Conservation (phyloP, 2,888 invertebrate species). For the Pharmacophagus antenor region DNA sequence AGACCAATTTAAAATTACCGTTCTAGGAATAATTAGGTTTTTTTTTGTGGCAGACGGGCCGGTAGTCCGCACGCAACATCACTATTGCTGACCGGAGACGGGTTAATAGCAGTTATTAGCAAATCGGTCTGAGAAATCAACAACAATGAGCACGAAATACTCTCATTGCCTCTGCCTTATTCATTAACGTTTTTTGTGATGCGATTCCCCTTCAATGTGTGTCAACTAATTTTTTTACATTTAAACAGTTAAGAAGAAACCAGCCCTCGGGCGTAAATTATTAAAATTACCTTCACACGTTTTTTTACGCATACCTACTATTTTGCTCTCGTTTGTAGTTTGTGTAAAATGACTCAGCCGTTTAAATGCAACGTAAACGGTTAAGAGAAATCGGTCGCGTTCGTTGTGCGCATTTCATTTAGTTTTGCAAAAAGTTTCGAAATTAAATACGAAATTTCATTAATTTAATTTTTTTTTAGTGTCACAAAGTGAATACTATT, state of each 20-base stretch:
- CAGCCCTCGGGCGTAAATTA: constrained; percentile 1
- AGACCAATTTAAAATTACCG: constrained; percentile 72
- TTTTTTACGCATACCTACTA: constrained; percentile 1
- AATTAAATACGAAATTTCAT: too few species aligned
- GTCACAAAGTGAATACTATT: background rate
- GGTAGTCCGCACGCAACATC: constrained; percentile 65
- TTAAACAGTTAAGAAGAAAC: constrained; percentile 37
- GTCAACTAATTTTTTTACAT: constrained; percentile 58
- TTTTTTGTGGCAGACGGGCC: constrained; percentile 59
- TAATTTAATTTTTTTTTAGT: too few species aligned
- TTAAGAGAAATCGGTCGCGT: constrained; percentile 1
- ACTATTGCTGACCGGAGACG: constrained; percentile 54
- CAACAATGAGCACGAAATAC: constrained; percentile 75
- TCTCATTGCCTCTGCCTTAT: constrained; percentile 66
- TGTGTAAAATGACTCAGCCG: background rate
- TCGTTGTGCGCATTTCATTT: background rate
- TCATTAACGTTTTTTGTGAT: constrained; percentile 68
- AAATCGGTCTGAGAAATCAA: constrained; percentile 73
- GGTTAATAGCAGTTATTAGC: constrained; percentile 72
- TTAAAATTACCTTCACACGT: constrained; percentile 2
- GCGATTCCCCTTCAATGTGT: constrained; percentile 64
- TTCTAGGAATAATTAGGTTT: constrained; percentile 73
- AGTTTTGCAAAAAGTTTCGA: background rate
- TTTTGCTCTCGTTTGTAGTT: constrained; percentile 4
- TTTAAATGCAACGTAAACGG: background rate